A percentile compares a stretch with the other conserved stretches of the same genome.
Conservation (phyloP, 2,797 vertebrate genomes). For the Phoeniculus purpureus region DNA sequence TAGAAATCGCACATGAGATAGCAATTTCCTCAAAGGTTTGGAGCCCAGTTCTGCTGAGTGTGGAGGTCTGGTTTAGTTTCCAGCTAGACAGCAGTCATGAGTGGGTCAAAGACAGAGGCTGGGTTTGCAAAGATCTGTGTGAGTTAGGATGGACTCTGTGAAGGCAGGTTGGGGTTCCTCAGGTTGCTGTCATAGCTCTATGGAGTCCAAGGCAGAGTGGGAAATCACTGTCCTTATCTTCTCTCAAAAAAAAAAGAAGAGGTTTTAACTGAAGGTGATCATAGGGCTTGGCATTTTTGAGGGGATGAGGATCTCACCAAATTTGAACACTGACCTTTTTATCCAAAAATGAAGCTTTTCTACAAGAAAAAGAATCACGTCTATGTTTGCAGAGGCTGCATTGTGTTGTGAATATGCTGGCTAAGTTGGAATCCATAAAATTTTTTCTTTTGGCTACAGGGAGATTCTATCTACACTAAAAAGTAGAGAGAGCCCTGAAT, state of each 20-base stretch:
- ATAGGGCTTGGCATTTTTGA: not conserved
- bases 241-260: not conserved
- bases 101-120: not conserved
- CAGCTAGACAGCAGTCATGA: not conserved
- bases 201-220: not conserved
- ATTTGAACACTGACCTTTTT: not conserved
- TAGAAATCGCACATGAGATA: not conserved
- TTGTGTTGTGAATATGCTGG: not conserved
- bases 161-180: not conserved
- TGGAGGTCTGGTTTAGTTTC: not conserved
- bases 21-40: conserved; percentile 9
- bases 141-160: not conserved
- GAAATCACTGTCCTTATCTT: not conserved
- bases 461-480: not conserved
- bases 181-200: not conserved
- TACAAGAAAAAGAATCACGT: not conserved
- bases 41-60: not conserved
- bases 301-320: not conserved
- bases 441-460: not conserved
- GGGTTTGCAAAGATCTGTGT: not conserved
- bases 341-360: not conserved
- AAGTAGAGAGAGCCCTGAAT: not conserved
- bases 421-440: not conserved
- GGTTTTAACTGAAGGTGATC: not conserved
- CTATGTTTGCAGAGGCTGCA: not conserved